Percentiles rank a stretch among this genome's conserved stretches.
These are phyloP conservation scores for Epicauta chinensis DNA, from an alignment of 1,140 invertebrate genomes.

Conservation along the genomic window DNA sequence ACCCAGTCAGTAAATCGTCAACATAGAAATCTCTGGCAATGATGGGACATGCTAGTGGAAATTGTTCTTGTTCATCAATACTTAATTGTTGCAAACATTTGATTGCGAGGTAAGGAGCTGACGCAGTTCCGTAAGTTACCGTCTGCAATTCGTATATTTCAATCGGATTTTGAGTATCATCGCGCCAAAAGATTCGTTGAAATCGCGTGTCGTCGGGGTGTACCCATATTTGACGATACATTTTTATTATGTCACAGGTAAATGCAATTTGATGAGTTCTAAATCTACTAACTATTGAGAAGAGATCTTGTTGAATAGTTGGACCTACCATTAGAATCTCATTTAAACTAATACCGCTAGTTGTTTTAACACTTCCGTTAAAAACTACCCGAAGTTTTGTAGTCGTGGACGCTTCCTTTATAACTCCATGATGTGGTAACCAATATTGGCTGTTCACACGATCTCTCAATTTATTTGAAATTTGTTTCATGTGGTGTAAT, in stretches of 20 bases:
- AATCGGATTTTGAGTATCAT: background rate
- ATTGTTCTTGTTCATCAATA: conserved; percentile 14
- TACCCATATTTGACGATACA: conserved; percentile 41
- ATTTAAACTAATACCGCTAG: conserved; percentile 26
- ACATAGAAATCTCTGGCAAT: conserved; percentile 36
- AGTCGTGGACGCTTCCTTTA: conserved; percentile 20
- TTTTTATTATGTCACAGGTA: conserved; percentile 35
- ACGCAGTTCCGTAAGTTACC: conserved; percentile 31
- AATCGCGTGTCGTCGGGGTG: conserved; percentile 31
- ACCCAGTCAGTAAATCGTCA: conserved; percentile 40
- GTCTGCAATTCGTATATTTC: conserved; percentile 26
- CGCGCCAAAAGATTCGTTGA: conserved; percentile 44
- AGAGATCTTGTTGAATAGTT: conserved; percentile 37
- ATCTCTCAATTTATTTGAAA: background rate
- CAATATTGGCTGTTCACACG: conserved; percentile 19
- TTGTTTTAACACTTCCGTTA: conserved; percentile 17
- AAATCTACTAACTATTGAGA: conserved; percentile 37
- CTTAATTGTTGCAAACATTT: conserved; percentile 25
- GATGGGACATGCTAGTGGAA: conserved; percentile 20
- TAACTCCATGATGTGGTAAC: conserved; percentile 38
- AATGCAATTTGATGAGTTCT: conserved; percentile 29
- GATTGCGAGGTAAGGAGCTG: conserved; percentile 31
- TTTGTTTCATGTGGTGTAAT: background rate
- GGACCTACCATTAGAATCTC: conserved; percentile 25
- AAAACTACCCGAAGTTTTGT: conserved; percentile 32